Evolutionary conservation across 2,888 invertebrate species (phyloP), one percentile per base, ranked within the genome.

Genomic region (Sepioteuthis lessoniana): DNA sequence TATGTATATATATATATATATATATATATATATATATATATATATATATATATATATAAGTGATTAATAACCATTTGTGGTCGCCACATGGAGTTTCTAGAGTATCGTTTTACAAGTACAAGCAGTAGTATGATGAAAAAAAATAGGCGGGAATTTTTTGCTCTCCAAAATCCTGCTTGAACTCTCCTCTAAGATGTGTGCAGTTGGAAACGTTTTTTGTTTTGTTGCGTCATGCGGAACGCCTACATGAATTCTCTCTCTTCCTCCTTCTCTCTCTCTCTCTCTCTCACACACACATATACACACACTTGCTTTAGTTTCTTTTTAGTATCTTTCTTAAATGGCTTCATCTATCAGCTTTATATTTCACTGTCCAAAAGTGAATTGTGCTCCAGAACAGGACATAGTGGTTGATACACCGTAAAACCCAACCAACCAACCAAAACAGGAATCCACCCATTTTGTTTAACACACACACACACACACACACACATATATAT

Each of bases 281-380:
- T 31, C 60, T 7, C 50, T 50, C 19, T 10, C 10, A 21, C 10
- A 28, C 21, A 28, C 21, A 10, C 5, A 10, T 60, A 8, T 60
- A 8, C 10, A 16, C 1, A 1, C 10, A 13, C 13, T 0, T 76
- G 0, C 16, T 35, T 35, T n/a, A 3, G 0, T 76, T 8, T n/a
- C n/a, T 76, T n/a, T n/a, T n/a, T 4, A 8, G 13, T 5, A 13
- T 19, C 31, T 4, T n/a, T 4, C 13, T 76, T 35, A n/a, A n/a
- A 76, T 76, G 76, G n/a, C n/a, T n/a, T n/a, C n/a, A 76, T 76
- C 35, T 16, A 76, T 76, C 35, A 76, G 16, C 35, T 76, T 35
- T 13, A 76, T 76, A n/a, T 76, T n/a, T 25, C 10, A 19, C 76
- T n/a, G 13, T 76, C 19, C 35, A 35, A n/a, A 35, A 35, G n/a